Evolutionary conservation across 1,140 invertebrate species (phyloP).

Genomic region (Drosophila yakuba): DNA sequence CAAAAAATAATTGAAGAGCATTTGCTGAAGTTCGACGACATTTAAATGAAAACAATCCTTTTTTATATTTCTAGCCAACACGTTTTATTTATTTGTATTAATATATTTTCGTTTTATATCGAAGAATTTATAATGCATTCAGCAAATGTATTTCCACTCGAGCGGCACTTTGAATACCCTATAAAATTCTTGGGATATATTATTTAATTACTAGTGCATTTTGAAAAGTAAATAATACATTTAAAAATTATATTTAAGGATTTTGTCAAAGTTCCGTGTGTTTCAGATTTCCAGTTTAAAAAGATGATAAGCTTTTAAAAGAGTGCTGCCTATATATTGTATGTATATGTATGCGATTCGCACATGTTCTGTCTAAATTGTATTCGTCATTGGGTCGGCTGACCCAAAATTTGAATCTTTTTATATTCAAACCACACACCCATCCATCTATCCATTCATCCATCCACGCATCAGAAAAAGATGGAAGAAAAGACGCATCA

Average conservation of each 20-base stretch:
- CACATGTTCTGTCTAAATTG: conserved; percentile 12
- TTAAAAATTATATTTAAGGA: neutral
- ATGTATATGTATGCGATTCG: neutral
- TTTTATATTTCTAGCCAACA: neutral
- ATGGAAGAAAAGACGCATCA: neutral
- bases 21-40: conserved; percentile 5
- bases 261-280: neutral
- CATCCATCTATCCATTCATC: neutral
- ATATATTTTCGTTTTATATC: neutral
- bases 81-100: neutral
- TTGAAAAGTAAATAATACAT: too few species aligned
- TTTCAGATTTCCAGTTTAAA: too few species aligned
- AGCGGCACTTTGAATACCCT: neutral
- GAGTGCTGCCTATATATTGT: neutral
- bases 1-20: too few species aligned
- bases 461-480: neutral
- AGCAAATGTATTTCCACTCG: neutral
- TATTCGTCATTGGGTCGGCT: conserved; percentile 14
- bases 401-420: conserved; percentile 34
- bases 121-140: neutral
- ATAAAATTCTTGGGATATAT: neutral
- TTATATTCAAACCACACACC: neutral
- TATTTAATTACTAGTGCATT: too few species aligned
- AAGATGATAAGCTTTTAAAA: neutral
- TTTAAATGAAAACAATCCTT: conserved; percentile 2